Evolutionary conservation across 2,113 vertebrate genomes (phyloP).

Genomic region (Alosa alosa): DNA sequence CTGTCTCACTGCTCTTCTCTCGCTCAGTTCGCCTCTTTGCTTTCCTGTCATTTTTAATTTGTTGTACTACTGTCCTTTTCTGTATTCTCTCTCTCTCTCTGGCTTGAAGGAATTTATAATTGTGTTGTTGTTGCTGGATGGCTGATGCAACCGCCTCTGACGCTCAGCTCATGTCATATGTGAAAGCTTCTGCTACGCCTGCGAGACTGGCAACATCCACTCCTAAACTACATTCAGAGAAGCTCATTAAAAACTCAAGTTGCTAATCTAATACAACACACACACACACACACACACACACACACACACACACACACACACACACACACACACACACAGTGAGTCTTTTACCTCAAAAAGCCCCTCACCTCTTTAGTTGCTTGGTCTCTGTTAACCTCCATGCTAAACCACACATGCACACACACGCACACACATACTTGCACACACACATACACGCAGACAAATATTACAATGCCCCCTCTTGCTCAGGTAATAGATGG

Average conservation of each 20-base stretch:
- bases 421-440: neutral
- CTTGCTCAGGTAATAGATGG: slow-evolving; percentile 41
- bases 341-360: neutral
- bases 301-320: slow-evolving; percentile 13
- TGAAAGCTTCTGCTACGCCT: neutral
- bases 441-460: neutral
- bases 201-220: slow-evolving; percentile 1
- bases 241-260: neutral
- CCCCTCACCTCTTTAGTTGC: neutral
- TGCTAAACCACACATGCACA: neutral
- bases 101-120: no score
- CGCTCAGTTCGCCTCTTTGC: neutral
- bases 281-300: no score
- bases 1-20: neutral
- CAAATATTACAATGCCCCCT: slow-evolving; percentile 15
- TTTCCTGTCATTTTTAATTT: neutral
- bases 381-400: neutral
- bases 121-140: neutral
- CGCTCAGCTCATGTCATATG: neutral
- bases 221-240: neutral
- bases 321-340: neutral
- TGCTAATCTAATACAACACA: neutral
- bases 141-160: neutral
- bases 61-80: neutral
- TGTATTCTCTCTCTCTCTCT: no score